These are phyloP conservation scores for Ophonus ardosiacus DNA, from an alignment of 2,888 invertebrate species.

Conservation along the genomic window DNA sequence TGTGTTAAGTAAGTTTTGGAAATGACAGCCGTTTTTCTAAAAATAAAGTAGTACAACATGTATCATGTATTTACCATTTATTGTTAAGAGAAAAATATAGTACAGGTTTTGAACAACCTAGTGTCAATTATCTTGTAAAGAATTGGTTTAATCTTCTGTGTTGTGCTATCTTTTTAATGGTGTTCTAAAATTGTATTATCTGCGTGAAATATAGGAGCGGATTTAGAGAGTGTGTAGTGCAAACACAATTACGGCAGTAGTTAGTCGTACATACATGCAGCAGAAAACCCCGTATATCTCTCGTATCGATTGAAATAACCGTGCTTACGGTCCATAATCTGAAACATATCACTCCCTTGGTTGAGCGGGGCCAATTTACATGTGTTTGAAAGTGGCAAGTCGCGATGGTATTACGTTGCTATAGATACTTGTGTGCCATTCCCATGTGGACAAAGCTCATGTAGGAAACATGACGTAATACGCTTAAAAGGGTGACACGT, in stretches of 20 bases:
- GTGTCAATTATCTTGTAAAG: not conserved
- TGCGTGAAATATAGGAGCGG: too few relatives aligned
- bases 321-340: not conserved
- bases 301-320: not conserved
- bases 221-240: too few relatives aligned
- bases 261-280: not conserved
- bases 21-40: too few relatives aligned
- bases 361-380: slow-evolving; percentile 4
- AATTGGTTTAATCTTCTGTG: slow-evolving; percentile 1
- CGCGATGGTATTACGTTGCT: not conserved
- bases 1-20: too few relatives aligned
- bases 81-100: too few relatives aligned
- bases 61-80: too few relatives aligned
- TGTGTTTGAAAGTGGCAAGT: slow-evolving; percentile 23
- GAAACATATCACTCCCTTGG: slow-evolving; percentile 7
- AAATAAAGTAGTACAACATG: too few relatives aligned
- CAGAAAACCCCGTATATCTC: not conserved
- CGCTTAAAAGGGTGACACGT: slow-evolving; percentile 35
- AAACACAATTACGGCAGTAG: too few relatives aligned
- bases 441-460: slow-evolving; percentile 46
- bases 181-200: too few relatives aligned
- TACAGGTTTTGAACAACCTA: too few relatives aligned
- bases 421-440: slow-evolving; percentile 20
- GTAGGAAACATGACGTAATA: slow-evolving; percentile 29
- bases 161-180: not conserved